Percentiles rank a stretch among this genome's conserved stretches.
Evolutionary conservation across 2,113 vertebrate genomes (phyloP).

Genomic region (Damaliscus lunatus): DNA sequence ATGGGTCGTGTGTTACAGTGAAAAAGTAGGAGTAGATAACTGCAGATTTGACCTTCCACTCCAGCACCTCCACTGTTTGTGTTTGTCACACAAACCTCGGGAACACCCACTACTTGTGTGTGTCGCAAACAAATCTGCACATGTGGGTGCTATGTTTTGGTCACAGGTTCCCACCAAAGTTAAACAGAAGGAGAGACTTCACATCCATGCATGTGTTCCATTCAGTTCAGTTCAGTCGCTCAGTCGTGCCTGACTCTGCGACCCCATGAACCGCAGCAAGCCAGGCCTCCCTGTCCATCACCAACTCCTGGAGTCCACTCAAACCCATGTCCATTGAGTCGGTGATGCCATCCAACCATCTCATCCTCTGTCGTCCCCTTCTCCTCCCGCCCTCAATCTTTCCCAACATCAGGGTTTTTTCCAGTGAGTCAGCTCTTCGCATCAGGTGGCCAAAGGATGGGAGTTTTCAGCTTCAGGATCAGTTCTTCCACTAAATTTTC

Average conservation of each 20-base stretch:
- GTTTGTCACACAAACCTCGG: neutral
- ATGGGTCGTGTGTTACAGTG: accelerated
- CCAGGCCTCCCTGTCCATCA: no score
- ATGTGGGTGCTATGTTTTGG: accelerated
- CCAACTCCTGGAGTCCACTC: no score
- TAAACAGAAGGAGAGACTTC: accelerated
- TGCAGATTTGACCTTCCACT: accelerated
- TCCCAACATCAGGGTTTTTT: no score
- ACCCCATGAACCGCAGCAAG: no score
- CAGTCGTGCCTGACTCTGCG: accelerated
- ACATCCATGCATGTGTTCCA: accelerated
- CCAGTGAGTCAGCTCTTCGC: accelerated
- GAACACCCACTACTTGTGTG: accelerated
- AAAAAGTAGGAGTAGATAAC: accelerated
- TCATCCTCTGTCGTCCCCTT: no score
- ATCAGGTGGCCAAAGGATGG: no score
- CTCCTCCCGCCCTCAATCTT: no score
- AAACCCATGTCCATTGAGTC: accelerated
- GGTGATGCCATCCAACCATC: no score
- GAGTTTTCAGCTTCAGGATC: no score
- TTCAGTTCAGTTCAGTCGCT: no score
- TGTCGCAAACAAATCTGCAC: neutral
- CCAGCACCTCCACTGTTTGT: accelerated
- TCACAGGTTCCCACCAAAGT: accelerated
- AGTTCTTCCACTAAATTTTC: no score